Evolutionary conservation across 2,113 vertebrate genomes (phyloP), one percentile per base, ranked within the genome.

Genomic region (Gadus macrocephalus): DNA sequence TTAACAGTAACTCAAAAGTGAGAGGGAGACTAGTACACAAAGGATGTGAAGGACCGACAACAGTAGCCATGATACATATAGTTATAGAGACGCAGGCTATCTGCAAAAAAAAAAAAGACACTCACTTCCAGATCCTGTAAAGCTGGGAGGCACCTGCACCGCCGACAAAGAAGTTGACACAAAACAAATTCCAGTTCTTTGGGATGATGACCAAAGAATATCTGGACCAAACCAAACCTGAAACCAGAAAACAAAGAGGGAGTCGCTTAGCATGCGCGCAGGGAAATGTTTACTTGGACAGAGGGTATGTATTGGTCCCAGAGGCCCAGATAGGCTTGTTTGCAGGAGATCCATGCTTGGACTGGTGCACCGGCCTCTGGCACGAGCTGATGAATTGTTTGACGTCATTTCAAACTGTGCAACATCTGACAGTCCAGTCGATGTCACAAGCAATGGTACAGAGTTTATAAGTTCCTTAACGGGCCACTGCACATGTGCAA

Each of bases 141-240:
- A 99, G 95, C 81, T 99, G 97, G 38, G 94, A 94, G 64, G 77
- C 80, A 72, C 97, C 97, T 15, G 96, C 96, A 70, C 89, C 74
- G 53, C 96, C 97, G 2, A 99, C 88, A 70, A 99, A 99, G 89
- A 98, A 97, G 86, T 99, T 99, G 77, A 99, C 97, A 17, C 93
- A 93, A 82, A 99, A 99, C 17, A 99, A 92, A 84, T 94, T 95
- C 96, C 96, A 99, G 89, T 98, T 99, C 90, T 97, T 98, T 0
- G 97, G 97, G 85, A 96, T 96, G 76, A 99, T 99, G 77, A 99
- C 97, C 86, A 99, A 90, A 5, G 97, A 99, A 82, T 99, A 99
- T 78, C 97, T 93, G 81, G 97, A 99, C 97, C 97, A 99, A 89
- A 99, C 92, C 35, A 98, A 91, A 11, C 97, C 97, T 99, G 89